Conservation (phyloP, 2,113 vertebrate genomes). For the Struthio camelus region DNA sequence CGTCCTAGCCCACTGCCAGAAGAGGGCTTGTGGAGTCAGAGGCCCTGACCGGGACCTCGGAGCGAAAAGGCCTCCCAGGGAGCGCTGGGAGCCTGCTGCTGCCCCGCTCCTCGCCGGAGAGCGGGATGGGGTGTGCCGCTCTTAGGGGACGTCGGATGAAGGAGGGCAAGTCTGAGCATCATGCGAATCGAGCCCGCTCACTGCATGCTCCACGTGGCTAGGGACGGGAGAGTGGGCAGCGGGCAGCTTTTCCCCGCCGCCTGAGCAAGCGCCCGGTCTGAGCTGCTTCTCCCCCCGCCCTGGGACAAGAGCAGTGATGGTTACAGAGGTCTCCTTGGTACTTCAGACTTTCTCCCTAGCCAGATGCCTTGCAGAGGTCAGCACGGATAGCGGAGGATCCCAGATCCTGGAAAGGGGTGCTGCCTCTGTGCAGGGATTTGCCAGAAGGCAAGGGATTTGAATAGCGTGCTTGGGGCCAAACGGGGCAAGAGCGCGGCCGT, state of each 20-base stretch:
- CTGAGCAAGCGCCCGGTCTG: not conserved
- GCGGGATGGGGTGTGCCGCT: too few species aligned
- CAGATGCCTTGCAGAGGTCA: not conserved
- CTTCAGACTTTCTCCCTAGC: not conserved
- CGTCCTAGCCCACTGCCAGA: not conserved
- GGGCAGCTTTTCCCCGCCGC: not conserved
- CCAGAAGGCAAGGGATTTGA: not conserved
- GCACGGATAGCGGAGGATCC: not conserved
- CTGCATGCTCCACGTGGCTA: too few species aligned
- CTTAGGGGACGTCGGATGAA: not conserved
- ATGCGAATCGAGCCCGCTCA: rapidly evolving
- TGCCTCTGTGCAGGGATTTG: not conserved
- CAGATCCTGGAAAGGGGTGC: not conserved
- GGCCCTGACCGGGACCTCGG: not conserved
- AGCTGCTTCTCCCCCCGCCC: not conserved
- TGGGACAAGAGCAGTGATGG: not conserved
- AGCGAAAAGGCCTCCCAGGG: not conserved
- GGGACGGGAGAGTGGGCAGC: not conserved
- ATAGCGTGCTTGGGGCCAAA: not conserved
- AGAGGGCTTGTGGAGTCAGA: not conserved
- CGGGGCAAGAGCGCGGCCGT: not conserved
- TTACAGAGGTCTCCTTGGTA: not conserved
- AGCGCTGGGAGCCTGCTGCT: not conserved
- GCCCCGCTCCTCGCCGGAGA: not conserved
- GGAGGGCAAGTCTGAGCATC: not conserved